Conservation (phyloP, 2,888 invertebrate species). For the Epirrhoe tristata region DNA sequence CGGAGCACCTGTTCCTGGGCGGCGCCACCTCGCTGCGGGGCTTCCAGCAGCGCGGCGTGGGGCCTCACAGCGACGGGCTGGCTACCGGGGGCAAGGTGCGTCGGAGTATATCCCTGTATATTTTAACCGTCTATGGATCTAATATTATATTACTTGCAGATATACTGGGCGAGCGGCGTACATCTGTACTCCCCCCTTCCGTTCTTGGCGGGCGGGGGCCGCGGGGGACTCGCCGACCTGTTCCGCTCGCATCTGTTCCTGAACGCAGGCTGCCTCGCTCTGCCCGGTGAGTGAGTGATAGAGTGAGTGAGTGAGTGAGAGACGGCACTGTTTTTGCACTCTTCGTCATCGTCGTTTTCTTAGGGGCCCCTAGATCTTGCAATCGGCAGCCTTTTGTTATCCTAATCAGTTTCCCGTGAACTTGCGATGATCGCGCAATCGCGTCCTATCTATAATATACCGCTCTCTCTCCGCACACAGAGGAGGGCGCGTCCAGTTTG, state of each 20-base stretch:
- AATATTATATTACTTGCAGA: no score
- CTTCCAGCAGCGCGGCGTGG: conserved; percentile 94
- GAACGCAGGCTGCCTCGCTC: conserved; percentile 93
- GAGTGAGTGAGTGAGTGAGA: not conserved
- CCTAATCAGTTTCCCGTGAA: no score
- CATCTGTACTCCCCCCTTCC: conserved; percentile 97
- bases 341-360: no score
- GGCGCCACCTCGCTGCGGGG: conserved; percentile 96
- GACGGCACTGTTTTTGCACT: not conserved
- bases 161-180: conserved; percentile 93
- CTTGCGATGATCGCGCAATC: no score
- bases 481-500: not conserved
- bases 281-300: conserved; percentile 59
- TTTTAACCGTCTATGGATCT: no score
- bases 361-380: no score
- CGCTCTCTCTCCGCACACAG: no score
- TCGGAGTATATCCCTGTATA: not conserved
- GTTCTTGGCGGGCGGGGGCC: conserved; percentile 88
- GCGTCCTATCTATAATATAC: no score
- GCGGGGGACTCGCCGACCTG: conserved; percentile 92
- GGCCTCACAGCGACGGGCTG: conserved; percentile 92
- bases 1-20: conserved; percentile 94
- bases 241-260: conserved; percentile 96
- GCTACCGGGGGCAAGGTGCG: conserved; percentile 86
- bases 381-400: no score